Base-by-base conservation (phyloP, 2,888 invertebrate species). In the Patella ulyssiponensis region DNA sequence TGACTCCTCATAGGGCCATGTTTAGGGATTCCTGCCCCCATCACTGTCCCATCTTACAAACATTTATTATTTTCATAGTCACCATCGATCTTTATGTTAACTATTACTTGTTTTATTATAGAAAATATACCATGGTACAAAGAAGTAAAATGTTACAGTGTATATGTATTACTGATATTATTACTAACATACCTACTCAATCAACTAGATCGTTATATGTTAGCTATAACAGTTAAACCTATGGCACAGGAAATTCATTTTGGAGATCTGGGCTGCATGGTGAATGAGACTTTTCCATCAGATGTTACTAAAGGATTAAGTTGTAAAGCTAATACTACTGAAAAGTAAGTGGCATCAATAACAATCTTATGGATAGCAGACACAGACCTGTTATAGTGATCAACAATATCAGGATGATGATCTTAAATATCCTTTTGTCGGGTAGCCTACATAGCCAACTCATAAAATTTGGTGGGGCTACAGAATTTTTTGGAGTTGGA, bases 171-270 rank as follows among this genome's bases (percentile, higher is more conserved):
- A 73, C 51, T 90, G 14, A 53, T 90, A 52, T 83, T 90, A 74
- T 83, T 90, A 52, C 52, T 90, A 53, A 86, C 90, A 0, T 91
- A 90, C 80, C 84, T 91, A 20, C 82, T 91, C 52, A 90, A 91
- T 80, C 91, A 91, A 82, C 83, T 91, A 44, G 90, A 91, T 80
- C 82, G 90, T 3, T 89, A 87, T 80, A 86, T 88, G 87, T 82
- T 90, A 74, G 87, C 89, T 71, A 88, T 91, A 74, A 88, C 89
- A 5, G 82, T 88, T 75, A 85, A 86, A 73, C 87, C 89, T 1
- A 88, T 91, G 83, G 88, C 90, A 1, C 90, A 89, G 79, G 90
- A 90, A 27, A 80, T 91, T 11, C 83, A 91, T 27, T 91, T 89
- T 81, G 91, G 90, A 5, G 89, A 90, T 83, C 72, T 82, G 73